Base-by-base conservation (phyloP, 2,113 vertebrate species). In the Litocranius walleri region DNA sequence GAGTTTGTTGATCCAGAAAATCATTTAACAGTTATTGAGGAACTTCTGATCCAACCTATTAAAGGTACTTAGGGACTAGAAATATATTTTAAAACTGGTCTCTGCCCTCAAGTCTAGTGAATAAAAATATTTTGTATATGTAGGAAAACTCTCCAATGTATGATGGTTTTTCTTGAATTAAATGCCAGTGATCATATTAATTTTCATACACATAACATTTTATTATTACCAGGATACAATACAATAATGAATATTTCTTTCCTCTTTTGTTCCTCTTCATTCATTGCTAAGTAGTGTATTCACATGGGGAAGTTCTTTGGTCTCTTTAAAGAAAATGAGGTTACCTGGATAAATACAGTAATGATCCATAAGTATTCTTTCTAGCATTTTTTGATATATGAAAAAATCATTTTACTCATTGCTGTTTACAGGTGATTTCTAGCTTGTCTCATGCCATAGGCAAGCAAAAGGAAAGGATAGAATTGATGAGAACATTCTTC, bases 401-500 rank as follows among this genome's bases (percentile, higher is more conserved):
- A 33, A 94, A 84, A 74, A 80, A 45, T 30, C 17, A 45, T 29
- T 88, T 81, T 90, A 71, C 74, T 90, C 16, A 52, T 90, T 96
- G 50, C 67, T 97, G 48, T 98, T 97, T 98, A 30, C 98, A 99
- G 99, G 99, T 99, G 94, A 99, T 99, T 88, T 96, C 94, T 91
- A 99, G 99, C 97, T 99, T 99, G 98, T 99, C 98, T 61, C 98
- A 98, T 90, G 99, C 99, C 50, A 95, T 99, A 98, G 99, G 99
- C 97, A 99, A 99, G 97, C 99, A 99, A 88, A 99, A 99, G 98
- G 99, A 99, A 90, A 99, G 99, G 97, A 96, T 97, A 97, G 99
- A 99, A 97, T 97, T 99, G 98, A 99, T 99, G 99, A 99, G 98
- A 96, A 99, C 95, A 30, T 99, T 99, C 98, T 99, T 98, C 0